phyloP scores from a whole-genome alignment of 2,888 invertebrate species.

The Idaea biselata region DNA sequence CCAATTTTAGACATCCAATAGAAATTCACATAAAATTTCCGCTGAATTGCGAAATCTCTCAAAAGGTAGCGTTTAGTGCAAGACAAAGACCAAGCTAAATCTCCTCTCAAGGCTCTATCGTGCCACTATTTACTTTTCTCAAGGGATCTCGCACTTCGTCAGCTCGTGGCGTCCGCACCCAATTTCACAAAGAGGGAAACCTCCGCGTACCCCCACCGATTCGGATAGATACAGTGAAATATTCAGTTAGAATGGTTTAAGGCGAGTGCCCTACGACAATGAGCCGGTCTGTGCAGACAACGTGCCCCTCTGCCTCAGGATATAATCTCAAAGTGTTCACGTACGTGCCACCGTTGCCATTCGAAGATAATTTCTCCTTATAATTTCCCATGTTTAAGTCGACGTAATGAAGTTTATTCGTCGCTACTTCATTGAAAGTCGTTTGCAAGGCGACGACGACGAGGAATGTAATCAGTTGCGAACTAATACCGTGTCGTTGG shows the following conservation, averaged over 20 bases:
- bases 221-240: slow-evolving; percentile 43
- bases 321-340: slow-evolving; percentile 62
- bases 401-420: slow-evolving; percentile 79
- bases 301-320: slow-evolving; percentile 61
- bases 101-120: slow-evolving; percentile 60
- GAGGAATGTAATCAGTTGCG: slow-evolving; percentile 78
- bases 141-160: slow-evolving; percentile 58
- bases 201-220: slow-evolving; percentile 40
- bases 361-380: slow-evolving; percentile 77
- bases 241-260: slow-evolving; percentile 50
- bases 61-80: slow-evolving; percentile 74
- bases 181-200: slow-evolving; percentile 56
- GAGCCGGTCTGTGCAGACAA: slow-evolving; percentile 41
- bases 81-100: slow-evolving; percentile 77
- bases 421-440: slow-evolving; percentile 76
- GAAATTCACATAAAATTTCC: slow-evolving; percentile 52
- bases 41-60: slow-evolving; percentile 74
- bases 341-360: slow-evolving; percentile 65
- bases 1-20: slow-evolving; percentile 62
- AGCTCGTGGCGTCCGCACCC: slow-evolving; percentile 53
- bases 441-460: slow-evolving; percentile 67
- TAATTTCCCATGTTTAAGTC: slow-evolving; percentile 78
- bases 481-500: slow-evolving; percentile 76
- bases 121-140: slow-evolving; percentile 74
- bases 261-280: slow-evolving; percentile 44